These are phyloP conservation scores for Caradrina kadenii DNA, from an alignment of 2,888 invertebrate genomes.

Conservation along the genomic window DNA sequence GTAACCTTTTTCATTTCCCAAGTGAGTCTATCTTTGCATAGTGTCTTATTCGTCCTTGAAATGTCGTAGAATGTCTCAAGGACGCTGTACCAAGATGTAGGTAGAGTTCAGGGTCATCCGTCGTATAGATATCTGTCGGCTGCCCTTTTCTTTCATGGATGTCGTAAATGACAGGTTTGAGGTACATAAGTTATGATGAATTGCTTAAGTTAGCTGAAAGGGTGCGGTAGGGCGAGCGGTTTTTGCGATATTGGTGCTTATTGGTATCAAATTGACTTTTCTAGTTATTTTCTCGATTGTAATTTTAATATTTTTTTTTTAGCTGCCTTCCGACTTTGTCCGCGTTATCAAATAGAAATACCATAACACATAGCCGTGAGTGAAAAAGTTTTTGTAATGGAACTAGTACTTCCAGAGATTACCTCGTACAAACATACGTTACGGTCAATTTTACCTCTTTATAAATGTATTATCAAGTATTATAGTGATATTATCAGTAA, in stretches of 20 bases:
- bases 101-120: slow-evolving; percentile 35
- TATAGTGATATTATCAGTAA: too few relatives aligned
- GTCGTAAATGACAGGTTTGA: slow-evolving; percentile 24
- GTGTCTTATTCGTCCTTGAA: slow-evolving; percentile 20
- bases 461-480: too few relatives aligned
- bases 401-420: too few relatives aligned
- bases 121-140: background rate
- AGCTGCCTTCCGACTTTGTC: too few relatives aligned
- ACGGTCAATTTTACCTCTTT: too few relatives aligned
- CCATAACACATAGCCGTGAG: too few relatives aligned
- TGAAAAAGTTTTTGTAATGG: too few relatives aligned
- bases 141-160: slow-evolving; percentile 18
- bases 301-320: too few relatives aligned
- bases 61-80: slow-evolving; percentile 49
- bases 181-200: slow-evolving; percentile 25
- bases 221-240: background rate
- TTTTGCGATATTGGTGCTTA: background rate
- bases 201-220: slow-evolving; percentile 22
- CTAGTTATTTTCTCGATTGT: background rate
- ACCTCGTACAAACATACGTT: too few relatives aligned
- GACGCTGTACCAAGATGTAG: slow-evolving; percentile 19
- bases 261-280: slow-evolving; percentile 1
- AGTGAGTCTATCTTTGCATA: background rate
- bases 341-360: too few relatives aligned
- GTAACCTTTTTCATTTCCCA: background rate